A percentile compares a stretch with the other conserved stretches of the same genome.
These are phyloP conservation scores for Tholera decimalis DNA, from an alignment of 2,888 invertebrate species.

Conservation along the genomic window DNA sequence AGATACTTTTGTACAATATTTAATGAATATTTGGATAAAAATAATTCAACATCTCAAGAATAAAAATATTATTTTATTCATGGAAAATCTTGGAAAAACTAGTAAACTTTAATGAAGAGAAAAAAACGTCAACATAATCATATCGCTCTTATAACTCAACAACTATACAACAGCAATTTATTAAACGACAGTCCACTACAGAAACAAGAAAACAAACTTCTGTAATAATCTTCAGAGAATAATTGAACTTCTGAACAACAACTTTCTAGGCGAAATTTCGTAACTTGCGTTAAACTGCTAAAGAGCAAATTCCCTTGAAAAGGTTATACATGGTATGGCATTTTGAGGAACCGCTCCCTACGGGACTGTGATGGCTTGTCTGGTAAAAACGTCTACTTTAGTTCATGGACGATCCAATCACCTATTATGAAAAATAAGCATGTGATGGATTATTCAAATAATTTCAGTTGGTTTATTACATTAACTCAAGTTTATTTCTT, in stretches of 20 bases:
- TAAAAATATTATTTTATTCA: no score
- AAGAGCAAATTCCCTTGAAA: constrained; percentile 58
- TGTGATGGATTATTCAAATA: no score
- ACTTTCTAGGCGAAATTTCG: constrained; percentile 47
- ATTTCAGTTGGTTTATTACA: no score
- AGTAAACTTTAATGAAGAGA: not conserved
- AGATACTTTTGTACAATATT: not conserved
- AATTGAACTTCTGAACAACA: constrained; percentile 53
- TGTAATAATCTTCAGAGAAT: constrained; percentile 51
- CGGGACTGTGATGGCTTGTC: constrained; percentile 50
- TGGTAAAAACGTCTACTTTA: constrained; percentile 52
- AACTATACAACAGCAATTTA: constrained; percentile 54
- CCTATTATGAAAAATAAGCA: constrained; percentile 29
- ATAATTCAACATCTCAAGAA: not conserved
- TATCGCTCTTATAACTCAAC: constrained; percentile 23
- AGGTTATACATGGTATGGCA: constrained; percentile 63
- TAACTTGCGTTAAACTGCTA: constrained; percentile 54
- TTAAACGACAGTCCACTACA: constrained; percentile 46
- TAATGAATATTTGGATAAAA: not conserved
- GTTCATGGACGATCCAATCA: constrained; percentile 47
- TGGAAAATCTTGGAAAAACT: not conserved
- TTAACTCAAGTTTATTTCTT: no score
- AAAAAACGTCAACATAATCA: constrained; percentile 11
- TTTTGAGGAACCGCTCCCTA: constrained; percentile 59
- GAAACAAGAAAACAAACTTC: constrained; percentile 52